phyloP scores from a whole-genome alignment of 2,113 vertebrate species.

The Gobio gobio region DNA sequence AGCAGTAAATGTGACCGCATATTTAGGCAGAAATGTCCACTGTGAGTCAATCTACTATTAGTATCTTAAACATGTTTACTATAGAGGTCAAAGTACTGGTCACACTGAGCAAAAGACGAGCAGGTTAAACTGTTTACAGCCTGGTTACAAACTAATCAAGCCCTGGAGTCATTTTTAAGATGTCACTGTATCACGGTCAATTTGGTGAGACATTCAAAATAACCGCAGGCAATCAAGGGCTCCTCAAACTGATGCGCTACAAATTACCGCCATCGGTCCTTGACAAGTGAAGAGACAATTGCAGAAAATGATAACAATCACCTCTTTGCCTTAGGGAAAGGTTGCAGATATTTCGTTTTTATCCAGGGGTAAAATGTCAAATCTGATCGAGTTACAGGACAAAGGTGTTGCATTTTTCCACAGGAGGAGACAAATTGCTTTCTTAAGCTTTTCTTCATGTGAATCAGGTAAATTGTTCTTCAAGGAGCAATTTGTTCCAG shows the following conservation, averaged over 20 bases:
- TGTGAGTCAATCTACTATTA: neutral
- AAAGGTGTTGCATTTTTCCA: neutral
- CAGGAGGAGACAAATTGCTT: conserved; percentile 8
- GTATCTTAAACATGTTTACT: conserved; percentile 3
- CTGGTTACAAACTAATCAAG: neutral
- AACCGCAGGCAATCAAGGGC: neutral
- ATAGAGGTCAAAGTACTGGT: neutral
- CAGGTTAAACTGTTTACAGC: neutral
- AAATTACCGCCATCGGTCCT: neutral
- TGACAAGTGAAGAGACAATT: conserved; percentile 8
- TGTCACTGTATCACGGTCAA: neutral
- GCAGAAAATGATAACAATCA: conserved; percentile 15
- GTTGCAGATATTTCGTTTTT: neutral
- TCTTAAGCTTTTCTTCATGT: neutral
- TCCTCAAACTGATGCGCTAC: neutral
- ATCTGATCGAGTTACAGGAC: neutral
- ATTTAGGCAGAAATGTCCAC: neutral
- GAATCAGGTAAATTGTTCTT: neutral
- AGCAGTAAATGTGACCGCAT: neutral
- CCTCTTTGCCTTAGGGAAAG: neutral
- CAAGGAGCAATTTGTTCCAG: neutral
- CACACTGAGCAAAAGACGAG: neutral
- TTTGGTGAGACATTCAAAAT: neutral
- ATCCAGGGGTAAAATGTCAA: conserved; percentile 21
- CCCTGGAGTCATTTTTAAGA: neutral